Evolutionary conservation across 1,140 invertebrate genomes (phyloP).

Genomic region (Euschistus heros): DNA sequence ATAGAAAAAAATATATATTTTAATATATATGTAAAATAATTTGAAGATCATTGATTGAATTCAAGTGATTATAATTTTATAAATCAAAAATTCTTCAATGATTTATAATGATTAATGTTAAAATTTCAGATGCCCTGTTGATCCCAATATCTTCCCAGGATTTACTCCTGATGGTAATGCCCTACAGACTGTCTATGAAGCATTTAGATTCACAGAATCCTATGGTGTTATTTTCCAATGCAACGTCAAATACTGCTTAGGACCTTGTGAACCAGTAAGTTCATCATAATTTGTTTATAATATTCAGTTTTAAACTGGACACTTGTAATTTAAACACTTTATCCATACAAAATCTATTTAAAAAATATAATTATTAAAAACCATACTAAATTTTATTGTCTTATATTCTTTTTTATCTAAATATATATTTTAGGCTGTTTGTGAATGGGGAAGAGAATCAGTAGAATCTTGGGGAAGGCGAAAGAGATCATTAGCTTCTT

Average conservation of each 20-base stretch:
- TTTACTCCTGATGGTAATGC: constrained; percentile 80
- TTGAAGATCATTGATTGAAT: too few species aligned
- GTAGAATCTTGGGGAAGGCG: constrained; percentile 82
- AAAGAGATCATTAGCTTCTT: constrained; percentile 53
- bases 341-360: not conserved
- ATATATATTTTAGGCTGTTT: constrained; percentile 54
- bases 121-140: constrained; percentile 68
- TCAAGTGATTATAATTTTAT: too few species aligned
- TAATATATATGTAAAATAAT: too few species aligned
- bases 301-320: not conserved
- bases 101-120: not conserved
- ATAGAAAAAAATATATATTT: too few species aligned
- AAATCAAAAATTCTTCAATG: too few species aligned
- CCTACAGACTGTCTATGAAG: constrained; percentile 82
- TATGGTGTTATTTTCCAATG: constrained; percentile 96
- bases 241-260: constrained; percentile 91
- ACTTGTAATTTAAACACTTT: not conserved
- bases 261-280: constrained; percentile 83
- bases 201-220: constrained; percentile 90
- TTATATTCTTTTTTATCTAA: too few species aligned
- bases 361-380: not conserved
- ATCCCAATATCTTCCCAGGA: constrained; percentile 83
- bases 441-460: constrained; percentile 77
- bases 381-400: too few species aligned
- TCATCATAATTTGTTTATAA: not conserved